Conservation (phyloP, 2,113 vertebrate species). For the Mustelus asterias region DNA sequence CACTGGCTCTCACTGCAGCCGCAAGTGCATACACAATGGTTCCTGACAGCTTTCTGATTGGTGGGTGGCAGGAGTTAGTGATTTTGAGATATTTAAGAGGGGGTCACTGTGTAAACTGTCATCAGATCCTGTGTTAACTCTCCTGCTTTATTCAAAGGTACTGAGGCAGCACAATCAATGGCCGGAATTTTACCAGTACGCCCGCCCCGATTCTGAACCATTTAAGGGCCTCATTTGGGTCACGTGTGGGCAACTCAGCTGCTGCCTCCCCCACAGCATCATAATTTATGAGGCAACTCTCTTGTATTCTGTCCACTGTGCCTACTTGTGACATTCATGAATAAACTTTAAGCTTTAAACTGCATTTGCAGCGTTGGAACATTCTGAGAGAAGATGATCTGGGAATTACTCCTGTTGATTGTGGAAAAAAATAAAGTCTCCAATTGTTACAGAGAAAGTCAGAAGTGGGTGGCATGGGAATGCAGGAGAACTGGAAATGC, state of each 20-base stretch:
- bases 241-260: too few species aligned
- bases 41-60: neutral
- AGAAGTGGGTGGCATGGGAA: conserved; percentile 37
- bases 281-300: too few species aligned
- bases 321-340: too few species aligned
- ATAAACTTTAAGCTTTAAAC: too few species aligned
- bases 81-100: neutral
- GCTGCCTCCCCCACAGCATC: too few species aligned
- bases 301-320: too few species aligned
- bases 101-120: neutral
- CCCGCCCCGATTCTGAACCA: too few species aligned
- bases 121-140: neutral
- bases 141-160: neutral
- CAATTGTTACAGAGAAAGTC: neutral
- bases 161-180: neutral
- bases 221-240: too few species aligned
- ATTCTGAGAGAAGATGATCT: neutral
- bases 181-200: too few species aligned
- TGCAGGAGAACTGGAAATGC: conserved; percentile 41
- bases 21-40: too few species aligned
- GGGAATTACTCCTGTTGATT: neutral
- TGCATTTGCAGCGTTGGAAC: neutral
- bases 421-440: neutral
- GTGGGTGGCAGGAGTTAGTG: neutral
- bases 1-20: neutral